Conservation (phyloP, 2,888 invertebrate genomes). For the Mallateleia sp. region DNA sequence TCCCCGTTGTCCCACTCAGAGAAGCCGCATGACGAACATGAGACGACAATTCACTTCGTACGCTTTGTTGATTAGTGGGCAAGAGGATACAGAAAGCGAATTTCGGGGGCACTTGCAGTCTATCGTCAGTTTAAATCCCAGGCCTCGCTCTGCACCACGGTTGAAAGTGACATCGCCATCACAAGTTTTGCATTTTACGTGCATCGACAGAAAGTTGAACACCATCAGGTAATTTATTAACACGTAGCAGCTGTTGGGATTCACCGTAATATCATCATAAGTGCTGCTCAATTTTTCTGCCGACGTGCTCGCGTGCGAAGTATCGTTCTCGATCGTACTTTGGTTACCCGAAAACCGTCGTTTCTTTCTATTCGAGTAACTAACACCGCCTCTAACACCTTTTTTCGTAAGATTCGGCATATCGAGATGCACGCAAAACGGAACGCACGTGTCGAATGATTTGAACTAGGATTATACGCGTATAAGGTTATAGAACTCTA, state of each 20-base stretch:
- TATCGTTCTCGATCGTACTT: conserved; percentile 27
- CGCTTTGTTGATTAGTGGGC: conserved; percentile 70
- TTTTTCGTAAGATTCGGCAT: conserved; percentile 32
- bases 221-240: conserved; percentile 21
- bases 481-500: conserved; percentile 17
- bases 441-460: conserved; percentile 27
- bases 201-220: conserved; percentile 18
- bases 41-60: conserved; percentile 79
- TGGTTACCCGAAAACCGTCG: conserved; percentile 32
- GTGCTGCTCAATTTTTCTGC: conserved; percentile 43
- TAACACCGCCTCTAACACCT: conserved; percentile 4
- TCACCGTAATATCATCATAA: conserved; percentile 49
- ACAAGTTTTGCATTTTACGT: conserved; percentile 18
- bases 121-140: conserved; percentile 77
- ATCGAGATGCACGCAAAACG: conserved; percentile 24
- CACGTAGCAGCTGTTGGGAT: conserved; percentile 33
- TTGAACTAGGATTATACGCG: conserved; percentile 28
- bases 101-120: conserved; percentile 60
- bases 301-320: conserved; percentile 46
- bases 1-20: conserved; percentile 76
- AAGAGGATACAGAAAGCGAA: conserved; percentile 69
- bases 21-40: conserved; percentile 78
- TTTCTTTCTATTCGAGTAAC: conserved; percentile 23
- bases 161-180: conserved; percentile 16
- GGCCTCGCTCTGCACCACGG: conserved; percentile 37